Evolutionary conservation across 2,797 vertebrate genomes (phyloP), one percentile per base, ranked within the genome.

Genomic region (Sebastes kiyomatsui): DNA sequence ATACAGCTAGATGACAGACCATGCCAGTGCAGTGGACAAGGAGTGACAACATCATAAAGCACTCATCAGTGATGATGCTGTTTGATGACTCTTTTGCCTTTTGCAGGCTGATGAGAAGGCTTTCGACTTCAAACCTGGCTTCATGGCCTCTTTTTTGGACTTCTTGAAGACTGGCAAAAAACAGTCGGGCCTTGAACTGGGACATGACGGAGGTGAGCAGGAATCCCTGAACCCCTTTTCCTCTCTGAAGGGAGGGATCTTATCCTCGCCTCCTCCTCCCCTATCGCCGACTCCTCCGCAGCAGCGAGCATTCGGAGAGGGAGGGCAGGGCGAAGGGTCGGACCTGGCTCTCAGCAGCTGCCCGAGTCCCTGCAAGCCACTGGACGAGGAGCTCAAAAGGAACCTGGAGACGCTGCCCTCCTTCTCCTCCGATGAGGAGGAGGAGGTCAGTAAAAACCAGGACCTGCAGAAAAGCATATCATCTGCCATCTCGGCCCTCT

Each of bases 401-500:
- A 98, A 98, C 92, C 94, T 98, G 60, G 97, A 98, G 94, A 97
- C 97, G 0, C 90, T 98, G 72, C 97, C 97, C 0, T 98, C 97
- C 6, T 98, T 98, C 90, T 98, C 97, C 35, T 98, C 97, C 0
- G 97, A 98, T 0, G 97, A 98, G 90, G 97, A 98, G 81, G 97
- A 98, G 83, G 97, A 98, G 0, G 97, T 98, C 65, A 97, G 97
- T 88, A 98, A 98, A 93, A 98, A 98, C 90, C 96, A 97, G 89
- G 97, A 98, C 85, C 94, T 98, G 58, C 97, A 98, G 93, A 97
- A 98, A 87, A 98, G 97, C 94, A 98, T 98, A 86, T 97, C 97
- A 4, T 98, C 97, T 0, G 97, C 97, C 82, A 98, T 98, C 90
- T 98, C 97, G 0, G 97, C 97, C 4, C 97, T 98, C 4, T 97